These are phyloP conservation scores for Cactoblastis cactorum DNA, from an alignment of 2,888 invertebrate genomes.

Conservation along the genomic window DNA sequence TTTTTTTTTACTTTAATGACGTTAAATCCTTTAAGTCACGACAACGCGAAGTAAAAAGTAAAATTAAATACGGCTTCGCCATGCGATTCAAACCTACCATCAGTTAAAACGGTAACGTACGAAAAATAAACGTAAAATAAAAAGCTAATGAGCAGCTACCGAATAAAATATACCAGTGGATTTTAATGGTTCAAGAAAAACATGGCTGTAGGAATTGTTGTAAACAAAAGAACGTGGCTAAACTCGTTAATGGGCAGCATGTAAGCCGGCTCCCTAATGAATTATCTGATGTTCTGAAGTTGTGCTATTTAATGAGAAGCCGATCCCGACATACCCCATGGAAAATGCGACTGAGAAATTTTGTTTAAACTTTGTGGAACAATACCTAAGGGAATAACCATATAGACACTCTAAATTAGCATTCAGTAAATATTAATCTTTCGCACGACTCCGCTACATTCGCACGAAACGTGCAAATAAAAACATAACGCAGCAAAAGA, in stretches of 20 bases:
- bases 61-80: slow-evolving; percentile 49
- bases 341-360: slow-evolving; percentile 36
- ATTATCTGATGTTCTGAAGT: slow-evolving; percentile 41
- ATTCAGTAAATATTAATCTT: slow-evolving; percentile 42
- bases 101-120: slow-evolving; percentile 58
- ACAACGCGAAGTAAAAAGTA: slow-evolving; percentile 38
- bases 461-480: slow-evolving; percentile 34
- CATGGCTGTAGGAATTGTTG: slow-evolving; percentile 35
- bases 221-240: slow-evolving; percentile 31
- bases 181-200: slow-evolving; percentile 38
- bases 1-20: slow-evolving; percentile 39
- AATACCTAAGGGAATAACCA: slow-evolving; percentile 26
- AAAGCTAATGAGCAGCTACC: slow-evolving; percentile 40
- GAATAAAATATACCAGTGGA: slow-evolving; percentile 33
- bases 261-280: slow-evolving; percentile 39
- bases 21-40: slow-evolving; percentile 49
- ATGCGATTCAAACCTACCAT: slow-evolving; percentile 55
- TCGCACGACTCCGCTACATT: slow-evolving; percentile 29
- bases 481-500: slow-evolving; percentile 35
- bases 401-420: slow-evolving; percentile 29
- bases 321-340: slow-evolving; percentile 34
- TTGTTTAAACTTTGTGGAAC: slow-evolving; percentile 22
- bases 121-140: slow-evolving; percentile 56
- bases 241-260: slow-evolving; percentile 46
- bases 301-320: slow-evolving; percentile 29